Evolutionary conservation across 2,113 vertebrate genomes (phyloP), one percentile per base, ranked within the genome.

Genomic region (Procavia capensis): DNA sequence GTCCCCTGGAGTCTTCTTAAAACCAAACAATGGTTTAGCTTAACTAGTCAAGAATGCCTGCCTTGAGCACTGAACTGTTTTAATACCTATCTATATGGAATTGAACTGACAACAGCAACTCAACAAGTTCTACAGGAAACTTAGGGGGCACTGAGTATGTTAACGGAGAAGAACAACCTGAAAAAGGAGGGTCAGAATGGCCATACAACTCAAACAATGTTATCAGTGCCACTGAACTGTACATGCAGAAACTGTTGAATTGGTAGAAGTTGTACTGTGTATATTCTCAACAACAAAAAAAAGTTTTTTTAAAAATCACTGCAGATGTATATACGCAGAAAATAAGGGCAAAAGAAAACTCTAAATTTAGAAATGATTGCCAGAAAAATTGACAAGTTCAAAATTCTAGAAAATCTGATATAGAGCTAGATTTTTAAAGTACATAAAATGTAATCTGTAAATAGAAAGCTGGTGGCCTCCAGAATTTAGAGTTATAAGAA

Each of bases 391-490:
- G 45, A 61, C 61, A 81, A n/a, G 39, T 91, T 93, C 9, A 79
- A 80, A 83, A 70, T 29, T 90, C 39, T 61, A 85, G 88, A 91
- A 95, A 92, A 78, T 11, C 63, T 36, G 31, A 85, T 59, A 84
- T 9, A 10, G 31, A 96, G 19, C 34, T 76, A 59, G n/a, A 92
- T 83, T 59, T 91, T 74, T 10, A 81, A 91, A 95, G 17, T 6
- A 93, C 45, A 81, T 54, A 91, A 89, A 93, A 59, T 72, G 81
- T 66, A 90, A 47, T 75, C 50, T 95, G 78, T 80, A 88, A 97
- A 76, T 91, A 34, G 54, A 86, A 91, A 31, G 45, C 29, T 94
- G 91, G 9, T 66, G 3, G 41, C 57, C 50, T 94, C 84, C 50
- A 87, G 70, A 94, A 91, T 89, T 93, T 87, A 96, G 36, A 20